A percentile compares a stretch with the other conserved stretches of the same genome.
phyloP scores from a whole-genome alignment of 1,140 invertebrate genomes.

The Aphelenchoides besseyi region DNA sequence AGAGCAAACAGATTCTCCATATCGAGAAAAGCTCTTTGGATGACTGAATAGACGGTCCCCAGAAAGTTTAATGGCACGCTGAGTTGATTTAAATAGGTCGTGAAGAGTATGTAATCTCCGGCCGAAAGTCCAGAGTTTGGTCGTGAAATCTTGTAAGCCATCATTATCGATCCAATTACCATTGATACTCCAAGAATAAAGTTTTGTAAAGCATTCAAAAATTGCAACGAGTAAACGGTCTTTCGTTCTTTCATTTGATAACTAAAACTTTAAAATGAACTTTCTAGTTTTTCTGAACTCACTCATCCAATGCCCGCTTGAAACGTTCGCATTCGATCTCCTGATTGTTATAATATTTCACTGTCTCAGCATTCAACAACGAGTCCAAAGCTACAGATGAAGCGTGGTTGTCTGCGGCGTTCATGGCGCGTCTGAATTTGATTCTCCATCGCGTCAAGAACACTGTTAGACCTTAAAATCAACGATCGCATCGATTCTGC shows the following conservation, averaged over 20 bases:
- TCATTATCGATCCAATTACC: constrained; percentile 79
- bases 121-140: constrained; percentile 70
- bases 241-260: constrained; percentile 79
- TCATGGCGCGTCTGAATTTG: constrained; percentile 86
- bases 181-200: constrained; percentile 75
- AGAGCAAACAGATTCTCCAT: constrained; percentile 99
- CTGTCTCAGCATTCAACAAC: constrained; percentile 93
- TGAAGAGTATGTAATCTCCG: constrained; percentile 87
- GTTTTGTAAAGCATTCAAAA: constrained; percentile 53
- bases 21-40: constrained; percentile 93
- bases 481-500: constrained; percentile 39
- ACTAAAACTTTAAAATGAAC: no score
- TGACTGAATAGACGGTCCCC: constrained; percentile 93
- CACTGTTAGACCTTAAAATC: constrained; percentile 74
- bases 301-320: constrained; percentile 71
- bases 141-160: constrained; percentile 75
- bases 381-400: constrained; percentile 89
- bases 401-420: constrained; percentile 83
- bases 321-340: constrained; percentile 82
- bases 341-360: constrained; percentile 93
- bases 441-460: constrained; percentile 89
- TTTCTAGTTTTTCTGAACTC: no score
- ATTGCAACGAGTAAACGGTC: constrained; percentile 72
- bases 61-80: constrained; percentile 94
- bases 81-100: constrained; percentile 89